Evolutionary conservation across 2,888 invertebrate genomes (phyloP), one percentile per base, ranked within the genome.

Genomic region (Xylota sylvarum): DNA sequence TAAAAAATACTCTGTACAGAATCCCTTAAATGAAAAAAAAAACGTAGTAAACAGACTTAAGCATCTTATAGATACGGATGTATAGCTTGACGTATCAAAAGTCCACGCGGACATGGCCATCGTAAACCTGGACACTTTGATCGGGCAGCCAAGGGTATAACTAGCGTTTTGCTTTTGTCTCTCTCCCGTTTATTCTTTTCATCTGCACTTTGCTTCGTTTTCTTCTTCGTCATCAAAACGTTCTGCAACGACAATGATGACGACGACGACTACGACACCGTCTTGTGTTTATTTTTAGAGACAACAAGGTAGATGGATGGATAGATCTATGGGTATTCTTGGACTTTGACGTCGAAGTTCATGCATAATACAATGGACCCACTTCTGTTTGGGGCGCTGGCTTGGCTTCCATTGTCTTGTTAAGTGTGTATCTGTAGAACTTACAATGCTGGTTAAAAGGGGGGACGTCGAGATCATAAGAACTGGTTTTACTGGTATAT

Each of bases 351-450:
- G 72, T 62, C 78, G 12, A 78, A 69, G 72, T 73, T 78, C 86
- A 86, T 86, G 77, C 81, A 82, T 78, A 86, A 82, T 82, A 77
- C 72, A 86, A 82, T 78, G 60, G 65, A 65, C 52, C 56, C 55
- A 74, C 48, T 60, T 82, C 48, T 82, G 23, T 46, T 67, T 65
- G 52, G 46, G 58, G 65, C 19, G 19, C 60, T 58, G 32, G 58
- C 32, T 70, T 69, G 50, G 62, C 46, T 64, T 64, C 58, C 58
- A 37, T 67, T 73, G 70, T 79, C 1, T 77, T 43, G 19, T 52
- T 43, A 9, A 46, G 40, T 27, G 35, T 48, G 55, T 46, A 17
- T 1, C 27, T 55, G 40, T 43, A 12, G 58, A n/a, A 30, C 23
- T 23, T 27, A 65, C 17, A 19, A 9, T 40, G 6, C 3, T 43